A percentile compares a stretch with the other conserved stretches of the same genome.
Conservation (phyloP, 2,113 vertebrate genomes). For the Phrynosoma platyrhinos region DNA sequence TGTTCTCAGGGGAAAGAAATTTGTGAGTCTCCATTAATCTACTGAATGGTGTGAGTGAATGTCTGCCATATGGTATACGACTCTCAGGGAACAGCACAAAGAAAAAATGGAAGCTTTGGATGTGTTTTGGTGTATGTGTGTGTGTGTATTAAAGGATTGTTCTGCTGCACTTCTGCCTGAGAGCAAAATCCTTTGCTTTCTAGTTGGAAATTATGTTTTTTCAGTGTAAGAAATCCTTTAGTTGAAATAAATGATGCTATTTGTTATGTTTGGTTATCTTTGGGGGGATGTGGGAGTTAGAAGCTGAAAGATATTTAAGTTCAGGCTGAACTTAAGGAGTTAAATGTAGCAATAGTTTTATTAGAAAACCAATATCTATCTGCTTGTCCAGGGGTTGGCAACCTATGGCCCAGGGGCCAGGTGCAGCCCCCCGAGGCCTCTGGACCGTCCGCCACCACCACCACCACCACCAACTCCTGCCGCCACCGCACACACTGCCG, state of each 20-base stretch:
- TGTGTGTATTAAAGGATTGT: conserved; percentile 15
- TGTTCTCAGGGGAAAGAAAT: conserved; percentile 50
- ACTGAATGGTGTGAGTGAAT: conserved; percentile 44
- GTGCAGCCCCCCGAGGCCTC: too few relatives aligned
- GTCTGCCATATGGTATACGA: conserved; percentile 74
- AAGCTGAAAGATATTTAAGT: conserved; percentile 50
- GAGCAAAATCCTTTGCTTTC: conserved; percentile 51
- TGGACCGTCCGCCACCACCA: too few relatives aligned
- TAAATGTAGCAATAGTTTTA: conserved; percentile 23
- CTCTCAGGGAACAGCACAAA: conserved; percentile 67
- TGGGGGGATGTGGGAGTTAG: not conserved
- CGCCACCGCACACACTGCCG: too few relatives aligned
- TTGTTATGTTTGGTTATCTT: conserved; percentile 33
- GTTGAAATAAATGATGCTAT: conserved; percentile 16
- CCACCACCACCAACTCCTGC: too few relatives aligned
- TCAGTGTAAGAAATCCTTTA: conserved; percentile 30
- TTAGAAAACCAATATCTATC: conserved; percentile 29
- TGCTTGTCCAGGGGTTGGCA: too few relatives aligned
- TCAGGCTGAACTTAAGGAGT: conserved; percentile 8
- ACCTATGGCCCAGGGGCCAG: too few relatives aligned
- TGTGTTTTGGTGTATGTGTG: not conserved
- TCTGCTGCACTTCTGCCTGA: conserved; percentile 44
- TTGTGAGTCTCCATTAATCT: conserved; percentile 70
- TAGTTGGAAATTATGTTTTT: conserved; percentile 25
- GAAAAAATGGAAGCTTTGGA: conserved; percentile 50